These are phyloP conservation scores for Margarornis squamiger DNA, from an alignment of 2,797 vertebrate genomes.

Conservation along the genomic window DNA sequence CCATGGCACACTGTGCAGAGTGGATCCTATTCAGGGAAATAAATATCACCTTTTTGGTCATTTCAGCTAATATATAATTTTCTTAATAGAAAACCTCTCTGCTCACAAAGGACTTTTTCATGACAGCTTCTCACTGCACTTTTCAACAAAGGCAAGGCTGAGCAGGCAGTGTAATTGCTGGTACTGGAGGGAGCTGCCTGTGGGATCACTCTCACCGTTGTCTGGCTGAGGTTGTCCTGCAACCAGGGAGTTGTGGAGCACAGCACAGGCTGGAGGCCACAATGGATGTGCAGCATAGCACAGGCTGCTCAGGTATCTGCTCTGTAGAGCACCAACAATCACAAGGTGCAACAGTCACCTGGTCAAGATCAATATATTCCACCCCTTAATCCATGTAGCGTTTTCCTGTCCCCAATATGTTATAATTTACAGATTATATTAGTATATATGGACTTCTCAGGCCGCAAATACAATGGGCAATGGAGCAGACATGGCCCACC, in stretches of 20 bases:
- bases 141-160: neutral
- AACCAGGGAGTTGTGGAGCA: neutral
- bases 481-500: neutral
- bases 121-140: neutral
- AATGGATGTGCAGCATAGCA: neutral
- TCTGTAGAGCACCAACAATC: neutral
- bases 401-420: neutral
- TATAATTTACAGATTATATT: neutral
- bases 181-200: neutral
- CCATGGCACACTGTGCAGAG: neutral
- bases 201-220: neutral
- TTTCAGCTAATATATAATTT: neutral
- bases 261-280: neutral
- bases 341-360: rapidly evolving
- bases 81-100: neutral
- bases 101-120: neutral
- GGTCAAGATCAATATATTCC: neutral
- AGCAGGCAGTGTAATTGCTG: neutral
- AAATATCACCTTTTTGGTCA: neutral
- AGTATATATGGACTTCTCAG: rapidly evolving
- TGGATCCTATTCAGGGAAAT: neutral
- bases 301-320: neutral
- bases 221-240: neutral
- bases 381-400: neutral
- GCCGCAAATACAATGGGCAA: neutral